phyloP scores from a whole-genome alignment of 2,113 vertebrate genomes.

The Thamnaconus septentrionalis region DNA sequence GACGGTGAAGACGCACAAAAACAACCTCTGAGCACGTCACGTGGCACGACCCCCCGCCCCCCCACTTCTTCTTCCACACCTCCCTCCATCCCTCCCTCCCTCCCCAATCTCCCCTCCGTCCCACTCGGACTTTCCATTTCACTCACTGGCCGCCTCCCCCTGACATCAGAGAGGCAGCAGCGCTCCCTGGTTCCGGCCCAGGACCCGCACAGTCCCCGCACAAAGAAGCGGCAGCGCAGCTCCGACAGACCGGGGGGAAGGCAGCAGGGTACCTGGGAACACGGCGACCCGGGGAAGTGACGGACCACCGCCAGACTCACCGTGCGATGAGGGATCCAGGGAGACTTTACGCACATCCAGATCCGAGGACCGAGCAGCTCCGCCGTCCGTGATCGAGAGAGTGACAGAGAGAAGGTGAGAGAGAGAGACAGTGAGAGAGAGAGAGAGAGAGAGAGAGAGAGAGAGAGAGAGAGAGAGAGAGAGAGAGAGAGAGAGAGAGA shows the following conservation, averaged over 20 bases:
- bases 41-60: no score
- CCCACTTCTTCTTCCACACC: constrained; percentile 11
- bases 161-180: constrained; percentile 54
- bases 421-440: background rate
- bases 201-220: no score
- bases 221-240: background rate
- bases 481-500: constrained; percentile 6
- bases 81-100: constrained; percentile 16
- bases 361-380: constrained; percentile 32
- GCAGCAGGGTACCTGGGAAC: no score
- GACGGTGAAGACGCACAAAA: background rate
- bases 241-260: background rate
- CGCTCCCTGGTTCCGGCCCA: constrained; percentile 25
- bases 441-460: constrained; percentile 2
- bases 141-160: constrained; percentile 51
- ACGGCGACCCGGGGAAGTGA: no score
- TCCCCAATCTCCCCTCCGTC: constrained; percentile 22
- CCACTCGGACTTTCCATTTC: constrained; percentile 52
- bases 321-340: constrained; percentile 55
- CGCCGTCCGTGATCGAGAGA: constrained; percentile 2
- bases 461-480: constrained; percentile 1
- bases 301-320: constrained; percentile 26
- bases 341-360: constrained; percentile 40
- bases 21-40: background rate
- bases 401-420: constrained; percentile 7